phyloP scores from a whole-genome alignment of 2,888 invertebrate species.

The Strigamia crassipes region DNA sequence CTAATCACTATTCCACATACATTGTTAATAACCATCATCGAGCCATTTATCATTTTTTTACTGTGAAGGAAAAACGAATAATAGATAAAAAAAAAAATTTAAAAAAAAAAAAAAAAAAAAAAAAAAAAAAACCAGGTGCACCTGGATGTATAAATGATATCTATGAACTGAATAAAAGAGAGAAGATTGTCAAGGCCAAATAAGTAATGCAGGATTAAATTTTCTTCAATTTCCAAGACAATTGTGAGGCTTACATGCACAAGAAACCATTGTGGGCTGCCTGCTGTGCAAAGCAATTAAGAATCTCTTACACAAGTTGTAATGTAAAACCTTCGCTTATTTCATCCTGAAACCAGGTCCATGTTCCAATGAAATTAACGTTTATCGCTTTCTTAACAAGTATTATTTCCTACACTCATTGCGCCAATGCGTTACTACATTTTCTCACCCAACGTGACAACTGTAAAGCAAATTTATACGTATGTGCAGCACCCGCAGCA shows the following conservation, averaged over 20 bases:
- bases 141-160: conserved; percentile 18
- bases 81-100: neutral
- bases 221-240: conserved; percentile 35
- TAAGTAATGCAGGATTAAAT: conserved; percentile 33
- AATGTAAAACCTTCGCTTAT: conserved; percentile 38
- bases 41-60: neutral
- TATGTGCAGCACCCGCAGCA: too few relatives aligned
- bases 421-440: neutral
- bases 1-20: conserved; percentile 15
- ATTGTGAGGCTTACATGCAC: neutral
- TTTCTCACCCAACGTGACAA: neutral
- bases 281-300: conserved; percentile 38
- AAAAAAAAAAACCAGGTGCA: neutral
- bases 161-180: neutral
- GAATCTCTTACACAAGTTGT: conserved; percentile 39
- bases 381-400: neutral
- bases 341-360: conserved; percentile 2
- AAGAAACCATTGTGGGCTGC: conserved; percentile 35
- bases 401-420: neutral
- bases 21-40: conserved; percentile 11
- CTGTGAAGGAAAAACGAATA: neutral
- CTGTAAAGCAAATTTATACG: too few relatives aligned
- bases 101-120: too few relatives aligned
- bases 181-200: conserved; percentile 18
- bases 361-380: conserved; percentile 28